Evolutionary conservation across 2,113 vertebrate species (phyloP), one percentile per base, ranked within the genome.

Genomic region (Agapornis roseicollis): DNA sequence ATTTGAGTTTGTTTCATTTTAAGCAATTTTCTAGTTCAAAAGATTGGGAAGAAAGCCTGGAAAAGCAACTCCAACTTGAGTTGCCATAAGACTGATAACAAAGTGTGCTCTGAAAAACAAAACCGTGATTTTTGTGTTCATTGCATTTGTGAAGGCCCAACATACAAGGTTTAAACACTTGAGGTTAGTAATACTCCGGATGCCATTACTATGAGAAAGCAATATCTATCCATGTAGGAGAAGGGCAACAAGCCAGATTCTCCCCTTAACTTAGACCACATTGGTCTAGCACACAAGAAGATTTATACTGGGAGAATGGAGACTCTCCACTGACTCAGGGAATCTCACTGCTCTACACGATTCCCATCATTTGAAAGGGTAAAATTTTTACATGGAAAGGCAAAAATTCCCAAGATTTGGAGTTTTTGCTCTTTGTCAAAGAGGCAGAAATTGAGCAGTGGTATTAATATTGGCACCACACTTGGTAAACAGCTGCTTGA

Each of bases 191-290:
- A 88, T 63, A 58, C 17, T 29, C 58, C 25, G 42, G 85, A 52
- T 93, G 80, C 53, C 9, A 68, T 82, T 65, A 52, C 37, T 77
- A 6, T 47, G 50, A 92, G 69, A 84, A 69, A 94, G 72, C 69
- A 93, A 49, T 84, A 90, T 50, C 44, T 93, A 13, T 76, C 74
- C 33, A 25, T 29, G 25, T 37, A 74, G 53, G 46, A 66, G 53
- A 74, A 74, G 27, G 76, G 60, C 83, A 84, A 55, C 39, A 41
- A 69, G 87, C 35, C 76, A 72, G 90, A 16, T 93, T 91, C 27
- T 81, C 29, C n/a, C 39, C 72, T 61, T 49, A 55, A 78, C n/a
- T 76, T 52, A 87, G 28, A 69, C 27, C 52, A 76, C 65, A 28
- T 72, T 28, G 76, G 64, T 52, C 22, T 90, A 56, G 53, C 50